Base-by-base conservation (phyloP, 2,113 vertebrate species). In the Miniopterus natalensis region DNA sequence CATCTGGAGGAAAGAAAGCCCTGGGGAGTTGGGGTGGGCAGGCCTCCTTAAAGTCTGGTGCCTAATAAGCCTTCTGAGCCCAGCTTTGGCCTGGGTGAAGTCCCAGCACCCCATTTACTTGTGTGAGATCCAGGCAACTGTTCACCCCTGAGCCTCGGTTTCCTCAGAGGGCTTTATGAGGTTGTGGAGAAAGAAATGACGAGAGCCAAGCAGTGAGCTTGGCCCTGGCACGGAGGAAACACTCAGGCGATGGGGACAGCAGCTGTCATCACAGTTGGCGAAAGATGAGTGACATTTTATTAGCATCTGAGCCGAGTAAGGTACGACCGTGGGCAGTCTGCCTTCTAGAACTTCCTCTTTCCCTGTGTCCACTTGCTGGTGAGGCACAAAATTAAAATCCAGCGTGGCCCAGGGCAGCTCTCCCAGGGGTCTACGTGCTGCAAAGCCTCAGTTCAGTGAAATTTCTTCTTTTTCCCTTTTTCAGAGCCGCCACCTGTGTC, bases 161-260 rank as follows among this genome's bases (percentile, higher is more conserved):
- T 74, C 51, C 84, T 71, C 49, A 4, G 7, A 3, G 15, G 65
- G 70, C 8, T 40, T 17, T 47, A 49, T 25, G 40, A 79, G 42
- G 57, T 47, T 23, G 1, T 25, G 51, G 18, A 83, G 21, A 47
- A 70, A 87, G 29, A 36, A n/a, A 27, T 31, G 27, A 75, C 10
- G 8, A 63, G 45, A 73, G 25, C 18, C 9, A 9, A 2, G 17
- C 20, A 10, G 20, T 66, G 47, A 5, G 42, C 0, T 0, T 1
- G 6, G 45, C 21, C 27, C 57, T 10, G 51, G 53, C 27, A 13
- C 11, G 13, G 21, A 45, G 31, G 29, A 68, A 45, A 45, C 2
- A 0, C 9, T 23, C 13, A 0, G 0, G 5, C 5, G 20, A 13
- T 0, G 8, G 59, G 21, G 31, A 15, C 14, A 0, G 59, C 20